Evolutionary conservation across 2,113 vertebrate genomes (phyloP), one percentile per base, ranked within the genome.

Genomic region (Gobio gobio): DNA sequence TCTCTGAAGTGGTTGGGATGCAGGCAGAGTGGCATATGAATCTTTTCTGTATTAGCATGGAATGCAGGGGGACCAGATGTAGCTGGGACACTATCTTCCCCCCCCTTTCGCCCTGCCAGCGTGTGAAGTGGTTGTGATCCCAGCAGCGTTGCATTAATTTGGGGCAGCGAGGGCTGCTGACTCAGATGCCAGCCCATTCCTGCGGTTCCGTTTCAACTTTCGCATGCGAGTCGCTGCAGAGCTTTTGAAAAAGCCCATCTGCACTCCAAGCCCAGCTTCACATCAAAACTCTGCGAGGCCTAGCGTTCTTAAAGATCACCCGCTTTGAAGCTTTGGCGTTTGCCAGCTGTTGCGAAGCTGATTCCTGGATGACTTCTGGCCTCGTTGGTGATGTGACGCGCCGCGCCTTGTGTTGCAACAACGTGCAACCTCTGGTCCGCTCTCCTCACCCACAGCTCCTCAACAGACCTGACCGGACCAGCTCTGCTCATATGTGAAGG

Each of bases 51-150:
- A 93, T 94, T 93, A 90, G 91, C 79, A 87, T 61, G 92, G 93
- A 95, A 93, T 92, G 90, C 83, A 85, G 90, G 76, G 47, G 88
- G 81, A 85, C 93, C 94, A 95, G 95, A 95, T 95, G 94, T 94
- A 93, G 84, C 85, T 87, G 88, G 88, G 91, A 92, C 90, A 90
- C 85, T 78, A 86, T 89, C 86, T 82, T 84, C 40, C 40, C 29
- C 85, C 87, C 85, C 63, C 45, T 68, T 86, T 72, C 63, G 77
- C 58, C 89, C 86, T 33, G 90, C 85, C 82, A 56, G 59, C 12
- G 10, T 94, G 83, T 94, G 93, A 95, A 94, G 94, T 95, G 94
- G 94, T 95, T 91, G 89, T 45, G 90, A 92, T 92, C 90, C 78
- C 90, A 92, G 88, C 49, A 47, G 90, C 5, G 90, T 89, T 83